phyloP scores from a whole-genome alignment of 2,113 vertebrate genomes.

The Cinclus mexicanus region DNA sequence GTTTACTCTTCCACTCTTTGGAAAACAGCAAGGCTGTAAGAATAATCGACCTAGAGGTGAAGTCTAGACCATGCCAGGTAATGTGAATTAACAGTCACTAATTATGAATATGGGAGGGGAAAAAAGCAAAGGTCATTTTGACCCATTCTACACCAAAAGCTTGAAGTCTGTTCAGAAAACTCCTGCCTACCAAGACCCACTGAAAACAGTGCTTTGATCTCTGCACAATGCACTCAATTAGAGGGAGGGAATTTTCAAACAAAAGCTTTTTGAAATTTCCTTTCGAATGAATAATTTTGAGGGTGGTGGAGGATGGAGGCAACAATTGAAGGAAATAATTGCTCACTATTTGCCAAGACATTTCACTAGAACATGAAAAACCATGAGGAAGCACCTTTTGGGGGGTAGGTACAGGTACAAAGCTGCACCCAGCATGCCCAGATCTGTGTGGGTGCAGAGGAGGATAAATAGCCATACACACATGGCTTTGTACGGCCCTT shows the following conservation, averaged over 20 bases:
- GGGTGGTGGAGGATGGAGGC: constrained; percentile 31
- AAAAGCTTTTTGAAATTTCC: constrained; percentile 49
- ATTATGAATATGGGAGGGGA: neutral
- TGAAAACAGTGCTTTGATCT: constrained; percentile 58
- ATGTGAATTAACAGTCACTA: neutral
- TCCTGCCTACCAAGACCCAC: constrained; percentile 29
- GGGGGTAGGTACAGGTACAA: constrained; percentile 4
- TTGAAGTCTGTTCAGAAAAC: constrained; percentile 62
- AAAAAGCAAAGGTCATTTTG: constrained; percentile 46
- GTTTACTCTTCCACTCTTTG: neutral
- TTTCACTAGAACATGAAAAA: constrained; percentile 1
- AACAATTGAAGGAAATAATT: constrained; percentile 63
- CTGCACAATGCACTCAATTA: constrained; percentile 44
- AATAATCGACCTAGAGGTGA: neutral
- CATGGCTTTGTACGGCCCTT: neutral
- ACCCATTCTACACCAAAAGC: constrained; percentile 47
- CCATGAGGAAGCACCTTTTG: neutral
- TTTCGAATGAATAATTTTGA: constrained; percentile 56
- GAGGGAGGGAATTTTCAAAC: constrained; percentile 58
- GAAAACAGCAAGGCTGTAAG: neutral
- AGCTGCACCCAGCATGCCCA: neutral
- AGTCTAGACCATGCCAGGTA: neutral
- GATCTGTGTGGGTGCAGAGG: neutral
- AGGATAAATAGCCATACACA: neutral
- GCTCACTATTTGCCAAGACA: neutral